Evolutionary conservation across 2,113 vertebrate genomes (phyloP), one percentile per base, ranked within the genome.

Genomic region (Coracopsis vasa): DNA sequence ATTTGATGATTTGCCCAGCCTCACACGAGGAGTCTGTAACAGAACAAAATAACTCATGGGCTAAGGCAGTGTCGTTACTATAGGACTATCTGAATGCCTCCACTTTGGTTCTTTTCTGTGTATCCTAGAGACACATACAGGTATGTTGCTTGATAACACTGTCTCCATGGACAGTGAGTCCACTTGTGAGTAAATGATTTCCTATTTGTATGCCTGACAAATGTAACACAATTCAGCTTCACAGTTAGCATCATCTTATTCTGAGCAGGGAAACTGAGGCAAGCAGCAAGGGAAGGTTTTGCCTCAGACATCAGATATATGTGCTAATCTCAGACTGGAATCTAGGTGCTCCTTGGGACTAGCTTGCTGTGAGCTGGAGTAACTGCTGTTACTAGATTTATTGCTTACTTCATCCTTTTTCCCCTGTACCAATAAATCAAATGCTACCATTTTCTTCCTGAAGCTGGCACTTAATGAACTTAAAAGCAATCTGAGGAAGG

Each of bases 401-500:
- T 93, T 84, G 53, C 81, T 87, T 78, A 9, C 53, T 93, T 79
- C 44, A 61, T 86, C 86, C 51, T 66, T 64, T 58, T 86, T 39
- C 45, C 61, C 72, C 51, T 53, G 2, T 16, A 19, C 41, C 50
- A 54, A 42, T 90, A 90, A 88, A 82, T 96, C 88, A 95, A 86
- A 86, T 3, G 28, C 62, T 62, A 45, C 91, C 80, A 80, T 88
- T 90, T 94, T 94, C 88, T 87, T 87, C 88, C 78, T 69, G 67
- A 81, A 85, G 75, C 6, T 86, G 88, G 53, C 62, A 90, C 75
- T 66, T 90, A 84, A 86, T 85, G 77, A 85, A 91, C 70, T 90
- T 65, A 66, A 93, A 94, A 96, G 91, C 64, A 77, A 35, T 80
- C 58, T 86, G 82, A 91, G 80, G 90, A 85, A 83, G 29, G 71